These are phyloP conservation scores for Peromyscus polionotus DNA, from an alignment of 2,113 vertebrate genomes.

Conservation along the genomic window DNA sequence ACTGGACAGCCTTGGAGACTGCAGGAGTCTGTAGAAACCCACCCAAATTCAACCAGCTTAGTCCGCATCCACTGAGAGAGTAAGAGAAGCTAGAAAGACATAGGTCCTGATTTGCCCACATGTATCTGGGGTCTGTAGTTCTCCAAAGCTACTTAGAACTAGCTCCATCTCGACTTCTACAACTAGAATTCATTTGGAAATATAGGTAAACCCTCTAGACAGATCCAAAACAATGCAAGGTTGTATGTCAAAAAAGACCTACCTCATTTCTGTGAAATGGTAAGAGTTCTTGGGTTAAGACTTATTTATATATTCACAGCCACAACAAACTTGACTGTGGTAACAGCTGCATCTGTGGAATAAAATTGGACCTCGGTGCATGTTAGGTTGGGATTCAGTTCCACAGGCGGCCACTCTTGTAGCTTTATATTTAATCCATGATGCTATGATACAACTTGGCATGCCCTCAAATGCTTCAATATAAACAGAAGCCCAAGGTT, in stretches of 20 bases:
- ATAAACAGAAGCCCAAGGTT: neutral
- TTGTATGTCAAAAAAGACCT: no score
- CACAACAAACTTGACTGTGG: neutral
- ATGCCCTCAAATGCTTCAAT: neutral
- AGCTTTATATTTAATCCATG: neutral
- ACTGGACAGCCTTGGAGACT: neutral
- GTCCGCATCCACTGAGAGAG: neutral
- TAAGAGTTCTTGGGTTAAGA: neutral
- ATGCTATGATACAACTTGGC: neutral
- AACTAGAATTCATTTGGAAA: neutral
- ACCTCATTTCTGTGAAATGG: neutral
- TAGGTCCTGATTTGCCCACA: neutral
- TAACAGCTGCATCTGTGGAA: neutral
- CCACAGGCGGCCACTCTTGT: neutral
- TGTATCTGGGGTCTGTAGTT: neutral
- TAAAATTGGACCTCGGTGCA: no score
- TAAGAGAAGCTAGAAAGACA: neutral
- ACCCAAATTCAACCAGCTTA: neutral
- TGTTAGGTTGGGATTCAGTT: neutral
- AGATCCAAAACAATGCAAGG: neutral
- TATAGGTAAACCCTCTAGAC: neutral
- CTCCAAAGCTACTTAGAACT: neutral
- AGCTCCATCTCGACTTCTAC: neutral
- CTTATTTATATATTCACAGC: neutral
- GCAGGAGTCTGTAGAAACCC: neutral